These are phyloP conservation scores for Gephyroberyx darwinii DNA, from an alignment of 2,797 vertebrate genomes.

Conservation along the genomic window DNA sequence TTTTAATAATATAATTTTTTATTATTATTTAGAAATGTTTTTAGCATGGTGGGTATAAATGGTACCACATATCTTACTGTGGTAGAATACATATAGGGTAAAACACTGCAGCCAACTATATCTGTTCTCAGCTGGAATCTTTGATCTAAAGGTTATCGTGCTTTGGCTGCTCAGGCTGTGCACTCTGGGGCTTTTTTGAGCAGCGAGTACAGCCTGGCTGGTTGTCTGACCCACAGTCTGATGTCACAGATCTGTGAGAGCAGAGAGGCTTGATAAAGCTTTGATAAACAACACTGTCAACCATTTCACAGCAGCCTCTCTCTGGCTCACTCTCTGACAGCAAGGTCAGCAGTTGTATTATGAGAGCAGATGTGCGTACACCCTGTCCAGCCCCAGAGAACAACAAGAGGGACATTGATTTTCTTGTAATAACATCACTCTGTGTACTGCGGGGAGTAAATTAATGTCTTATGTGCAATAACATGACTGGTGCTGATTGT, in stretches of 20 bases:
- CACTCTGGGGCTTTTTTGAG: conserved; percentile 25
- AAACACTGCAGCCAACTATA: not conserved
- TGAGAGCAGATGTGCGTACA: conserved; percentile 79
- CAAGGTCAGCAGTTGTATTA: conserved; percentile 84
- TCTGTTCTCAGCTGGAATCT: conserved; percentile 23
- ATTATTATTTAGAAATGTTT: too few species aligned
- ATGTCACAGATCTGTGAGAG: conserved; percentile 67
- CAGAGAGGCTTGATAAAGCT: conserved; percentile 73
- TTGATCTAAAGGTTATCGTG: conserved; percentile 53
- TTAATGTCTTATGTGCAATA: conserved; percentile 81
- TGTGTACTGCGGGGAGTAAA: conserved; percentile 72
- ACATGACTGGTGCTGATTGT: conserved; percentile 75
- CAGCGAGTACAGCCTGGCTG: conserved; percentile 35
- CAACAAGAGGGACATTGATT: conserved; percentile 82
- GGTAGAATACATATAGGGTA: too few species aligned
- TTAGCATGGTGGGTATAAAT: too few species aligned
- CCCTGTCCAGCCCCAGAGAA: conserved; percentile 72
- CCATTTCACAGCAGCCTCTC: conserved; percentile 66
- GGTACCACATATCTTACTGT: too few species aligned
- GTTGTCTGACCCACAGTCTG: conserved; percentile 59
- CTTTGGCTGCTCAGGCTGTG: conserved; percentile 33
- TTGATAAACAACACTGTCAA: conserved; percentile 75
- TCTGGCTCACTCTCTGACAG: conserved; percentile 72
- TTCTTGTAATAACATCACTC: conserved; percentile 81
- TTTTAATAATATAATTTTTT: too few species aligned